Conservation (phyloP, 2,797 vertebrate species). For the Acanthurus leucopareius region DNA sequence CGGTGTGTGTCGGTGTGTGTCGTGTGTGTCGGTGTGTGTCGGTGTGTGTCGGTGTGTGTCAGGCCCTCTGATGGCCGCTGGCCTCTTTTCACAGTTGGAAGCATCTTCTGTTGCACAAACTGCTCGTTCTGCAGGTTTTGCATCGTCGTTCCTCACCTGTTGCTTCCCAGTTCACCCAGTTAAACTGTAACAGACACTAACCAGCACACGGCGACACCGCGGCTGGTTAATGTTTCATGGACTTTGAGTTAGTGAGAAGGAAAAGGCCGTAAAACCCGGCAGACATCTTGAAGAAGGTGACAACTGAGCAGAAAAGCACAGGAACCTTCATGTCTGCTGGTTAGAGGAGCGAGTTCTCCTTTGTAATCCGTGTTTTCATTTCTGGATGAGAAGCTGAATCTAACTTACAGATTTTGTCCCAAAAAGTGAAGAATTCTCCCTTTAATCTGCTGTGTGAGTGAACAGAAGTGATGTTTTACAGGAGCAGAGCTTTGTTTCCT, state of each 20-base stretch:
- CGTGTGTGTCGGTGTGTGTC: too few species aligned
- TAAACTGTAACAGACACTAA: slow-evolving; percentile 30
- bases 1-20: too few species aligned
- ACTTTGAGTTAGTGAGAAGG: not conserved
- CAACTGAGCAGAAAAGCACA: too few species aligned
- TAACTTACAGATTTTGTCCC: too few species aligned
- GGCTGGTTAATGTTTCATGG: slow-evolving; percentile 45
- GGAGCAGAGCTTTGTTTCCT: too few species aligned
- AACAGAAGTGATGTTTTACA: too few species aligned
- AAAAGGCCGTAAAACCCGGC: not conserved
- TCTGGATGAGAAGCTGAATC: too few species aligned
- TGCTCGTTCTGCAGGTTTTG: slow-evolving; percentile 36
- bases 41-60: slow-evolving; percentile 37
- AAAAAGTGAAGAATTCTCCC: too few species aligned
- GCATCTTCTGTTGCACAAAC: slow-evolving; percentile 41
- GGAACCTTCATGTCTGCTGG: too few species aligned
- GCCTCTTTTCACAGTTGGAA: slow-evolving; percentile 27
- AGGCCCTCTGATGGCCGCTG: slow-evolving; percentile 14
- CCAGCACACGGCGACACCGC: not conserved
- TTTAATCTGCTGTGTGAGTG: too few species aligned
- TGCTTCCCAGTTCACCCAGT: slow-evolving; percentile 38
- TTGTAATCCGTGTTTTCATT: too few species aligned
- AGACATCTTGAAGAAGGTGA: not conserved
- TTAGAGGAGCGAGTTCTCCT: too few species aligned
- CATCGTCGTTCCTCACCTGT: slow-evolving; percentile 18